A percentile compares a stretch with the other conserved stretches of the same genome.
Evolutionary conservation across 23 tunicate genomes (phyloP).

Genomic region (Ascidia mentula): DNA sequence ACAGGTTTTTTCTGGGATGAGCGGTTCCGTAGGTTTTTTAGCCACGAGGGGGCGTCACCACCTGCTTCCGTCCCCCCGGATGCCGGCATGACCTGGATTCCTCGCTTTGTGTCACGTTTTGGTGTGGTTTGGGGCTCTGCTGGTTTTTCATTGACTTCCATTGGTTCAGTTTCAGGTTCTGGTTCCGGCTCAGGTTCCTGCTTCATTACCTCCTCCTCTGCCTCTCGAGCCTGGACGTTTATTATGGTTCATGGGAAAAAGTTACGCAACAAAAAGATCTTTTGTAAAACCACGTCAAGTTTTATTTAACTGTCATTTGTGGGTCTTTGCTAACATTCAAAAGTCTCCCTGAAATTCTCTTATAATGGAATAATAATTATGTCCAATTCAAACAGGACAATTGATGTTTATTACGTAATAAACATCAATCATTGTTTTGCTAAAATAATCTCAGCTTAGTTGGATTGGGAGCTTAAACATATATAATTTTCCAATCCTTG

Average conservation of each 20-base stretch:
- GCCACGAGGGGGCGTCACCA: constrained; percentile 78
- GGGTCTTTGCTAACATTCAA: too few relatives aligned
- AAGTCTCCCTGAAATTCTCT: too few relatives aligned
- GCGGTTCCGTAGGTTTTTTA: constrained; percentile 68
- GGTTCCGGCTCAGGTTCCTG: constrained; percentile 22
- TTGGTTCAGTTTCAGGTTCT: constrained; percentile 18
- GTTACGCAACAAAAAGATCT: background rate
- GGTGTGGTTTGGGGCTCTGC: constrained; percentile 32
- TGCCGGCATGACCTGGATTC: constrained; percentile 71
- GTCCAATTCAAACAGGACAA: too few relatives aligned
- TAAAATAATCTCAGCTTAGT: too few relatives aligned
- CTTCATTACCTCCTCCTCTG: constrained; percentile 26
- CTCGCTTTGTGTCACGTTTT: constrained; percentile 33
- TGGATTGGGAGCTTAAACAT: too few relatives aligned
- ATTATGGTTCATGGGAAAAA: background rate
- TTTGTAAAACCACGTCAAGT: too few relatives aligned
- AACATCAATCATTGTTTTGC: too few relatives aligned
- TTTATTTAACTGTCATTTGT: too few relatives aligned
- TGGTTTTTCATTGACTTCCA: constrained; percentile 16
- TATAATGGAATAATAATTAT: too few relatives aligned
- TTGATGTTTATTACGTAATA: too few relatives aligned
- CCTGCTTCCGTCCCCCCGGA: constrained; percentile 10
- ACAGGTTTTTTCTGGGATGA: constrained; percentile 54
- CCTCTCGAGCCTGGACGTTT: constrained; percentile 44
- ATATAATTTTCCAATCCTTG: too few relatives aligned